Evolutionary conservation across 92 coral and sea anemone species (phyloP).

Genomic region (Parazoanthus darwini): DNA sequence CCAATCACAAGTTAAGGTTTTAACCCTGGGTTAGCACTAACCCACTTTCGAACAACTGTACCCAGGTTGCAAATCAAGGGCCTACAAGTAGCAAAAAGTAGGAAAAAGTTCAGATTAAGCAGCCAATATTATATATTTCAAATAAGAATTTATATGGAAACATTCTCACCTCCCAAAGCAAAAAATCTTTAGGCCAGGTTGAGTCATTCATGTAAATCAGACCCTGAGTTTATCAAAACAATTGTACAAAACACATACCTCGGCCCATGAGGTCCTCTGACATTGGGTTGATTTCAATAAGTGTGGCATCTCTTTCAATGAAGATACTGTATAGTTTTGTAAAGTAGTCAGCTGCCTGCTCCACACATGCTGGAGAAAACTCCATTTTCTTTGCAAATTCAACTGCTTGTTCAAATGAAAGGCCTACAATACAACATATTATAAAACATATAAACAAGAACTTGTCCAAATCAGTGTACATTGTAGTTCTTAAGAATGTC

Average conservation of each 20-base stretch:
- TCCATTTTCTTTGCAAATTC: constrained; percentile 91
- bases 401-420: constrained; percentile 68
- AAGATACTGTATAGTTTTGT: constrained; percentile 79
- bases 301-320: constrained; percentile 77
- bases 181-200: too few species aligned
- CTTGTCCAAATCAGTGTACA: neutral
- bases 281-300: constrained; percentile 95
- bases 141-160: too few species aligned
- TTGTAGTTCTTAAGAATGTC: neutral
- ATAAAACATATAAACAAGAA: neutral
- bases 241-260: constrained; percentile 47
- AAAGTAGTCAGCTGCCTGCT: constrained; percentile 89
- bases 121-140: too few species aligned
- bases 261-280: constrained; percentile 94
- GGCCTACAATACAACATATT: constrained; percentile 47
- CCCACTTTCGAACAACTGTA: too few species aligned
- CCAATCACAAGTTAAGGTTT: too few species aligned
- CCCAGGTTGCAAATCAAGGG: too few species aligned
- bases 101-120: too few species aligned
- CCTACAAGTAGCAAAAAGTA: too few species aligned
- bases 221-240: too few species aligned
- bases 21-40: too few species aligned
- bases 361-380: constrained; percentile 75
- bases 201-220: too few species aligned
- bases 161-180: neutral